Base-by-base conservation (phyloP, 2,797 vertebrate species). In the Cynopterus sphinx region DNA sequence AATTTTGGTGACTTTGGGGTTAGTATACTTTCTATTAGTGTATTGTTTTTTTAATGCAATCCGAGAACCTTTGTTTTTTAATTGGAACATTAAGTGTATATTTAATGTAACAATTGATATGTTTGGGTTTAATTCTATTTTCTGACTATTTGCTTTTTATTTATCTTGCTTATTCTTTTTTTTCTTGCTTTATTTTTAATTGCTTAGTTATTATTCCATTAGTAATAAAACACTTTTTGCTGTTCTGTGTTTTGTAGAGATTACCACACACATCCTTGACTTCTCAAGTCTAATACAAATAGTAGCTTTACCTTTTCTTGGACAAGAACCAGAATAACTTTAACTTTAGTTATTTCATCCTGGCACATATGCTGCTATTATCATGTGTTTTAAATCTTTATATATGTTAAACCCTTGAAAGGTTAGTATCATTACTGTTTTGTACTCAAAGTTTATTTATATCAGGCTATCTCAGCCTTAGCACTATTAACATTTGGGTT, bases 111-210 rank as follows among this genome's bases (percentile, higher is more conserved):
- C 43, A 41, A 28, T 70, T 89, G 31, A 65, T 87, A 53, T 53
- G 7, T 85, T 68, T 87, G 31, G 2, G 19, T 75, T 90, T 67
- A 81, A 73, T 55, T 81, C n/a, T 83, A 17, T 68, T 88, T 79
- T 91, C 46, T 73, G 33, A 59, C 24, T 67, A 2, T 93, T 86
- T 86, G 81, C 43, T 89, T 92, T 89, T 9, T 96, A 13, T 39
- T 86, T 90, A 21, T 82, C n/a, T 21, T 81, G 39, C 33, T 4
- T 51, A 41, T 78, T 55, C 5, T 10, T 67, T 67, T 94, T 65
- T 31, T 26, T 84, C 16, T 79, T 70, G 11, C 78, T 87, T 81
- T 70, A 12, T 31, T 94, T 84, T 55, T 70, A 57, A 63, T 77
- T 57, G 21, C 31, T 79, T 51, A n/a, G 26, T 94, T 96, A 51